Base-by-base conservation (phyloP, 2,888 invertebrate genomes). In the Agrypnus murinus region DNA sequence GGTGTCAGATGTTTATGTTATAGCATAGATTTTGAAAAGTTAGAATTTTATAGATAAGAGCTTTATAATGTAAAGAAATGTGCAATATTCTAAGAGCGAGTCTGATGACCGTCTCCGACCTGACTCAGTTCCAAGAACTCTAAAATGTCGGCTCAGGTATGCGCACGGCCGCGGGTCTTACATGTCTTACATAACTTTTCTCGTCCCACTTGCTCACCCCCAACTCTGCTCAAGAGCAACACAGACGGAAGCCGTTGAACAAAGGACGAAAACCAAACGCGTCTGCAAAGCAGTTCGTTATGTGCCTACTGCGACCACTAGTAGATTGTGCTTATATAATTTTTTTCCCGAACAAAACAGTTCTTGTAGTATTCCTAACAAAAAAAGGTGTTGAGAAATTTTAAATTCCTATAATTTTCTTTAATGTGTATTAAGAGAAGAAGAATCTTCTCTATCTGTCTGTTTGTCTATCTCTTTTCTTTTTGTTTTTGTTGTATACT, bases 41-140 rank as follows among this genome's bases (percentile, higher is more conserved):
- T 25, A 25, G 2, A 3, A 25, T 25, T 5, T 25, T 25, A 25
- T 25, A 5, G 25, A 25, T 25, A 25, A 5, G 10, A 36, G 64
- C 64, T 10, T 12, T 63, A 55, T 34, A 55, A 48, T 53, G 57
- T 66, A 62, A 34, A 25, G 70, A 70, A 70, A 70, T 70, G 70
- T 70, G 70, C 70, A 70, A 70, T 70, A 70, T 70, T 70, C 75
- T 77, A 75, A 70, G 65, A 72, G 66, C 72, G 76, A 78, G 81
- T 80, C 80, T 79, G 78, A 75, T 81, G 81, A 81, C 81, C 81
- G 81, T 81, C 81, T 81, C 81, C 80, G 81, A 81, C 81, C 81
- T 77, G 79, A 76, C 81, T 79, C 79, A 76, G 74, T 81, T 81
- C 81, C 80, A 76, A 78, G 81, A 81, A 81, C 78, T 80, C 76